These are phyloP conservation scores for Riptortus pedestris DNA, from an alignment of 1,140 invertebrate genomes.

Conservation along the genomic window DNA sequence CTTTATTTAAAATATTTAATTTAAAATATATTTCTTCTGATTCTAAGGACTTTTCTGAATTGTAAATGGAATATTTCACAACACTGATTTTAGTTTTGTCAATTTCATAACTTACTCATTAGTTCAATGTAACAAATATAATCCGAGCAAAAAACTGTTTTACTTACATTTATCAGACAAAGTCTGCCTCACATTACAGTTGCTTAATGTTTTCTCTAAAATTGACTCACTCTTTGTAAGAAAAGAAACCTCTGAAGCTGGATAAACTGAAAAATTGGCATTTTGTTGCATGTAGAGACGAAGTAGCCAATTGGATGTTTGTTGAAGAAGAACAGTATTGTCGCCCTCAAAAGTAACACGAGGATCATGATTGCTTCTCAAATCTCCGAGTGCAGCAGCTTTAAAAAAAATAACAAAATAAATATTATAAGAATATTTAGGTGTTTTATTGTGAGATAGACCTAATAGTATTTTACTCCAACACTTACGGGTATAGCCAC, in stretches of 20 bases:
- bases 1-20: background rate
- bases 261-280: constrained; percentile 41
- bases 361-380: constrained; percentile 80
- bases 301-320: constrained; percentile 80
- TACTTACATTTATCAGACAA: constrained; percentile 24
- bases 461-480: constrained; percentile 5
- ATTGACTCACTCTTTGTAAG: background rate
- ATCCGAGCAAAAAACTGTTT: background rate
- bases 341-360: constrained; percentile 92
- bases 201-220: background rate
- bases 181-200: background rate
- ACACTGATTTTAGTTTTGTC: too few relatives aligned
- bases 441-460: constrained; percentile 8
- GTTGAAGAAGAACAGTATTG: constrained; percentile 87
- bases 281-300: constrained; percentile 41
- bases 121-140: background rate
- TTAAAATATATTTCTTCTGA: background rate
- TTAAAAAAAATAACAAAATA: constrained; percentile 31
- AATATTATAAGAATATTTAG: too few relatives aligned
- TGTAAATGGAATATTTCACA: too few relatives aligned
- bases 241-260: constrained; percentile 31
- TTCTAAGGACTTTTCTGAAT: too few relatives aligned
- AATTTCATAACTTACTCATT: background rate
- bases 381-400: constrained; percentile 65
- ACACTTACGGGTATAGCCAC: background rate